Evolutionary conservation across 1,140 invertebrate genomes (phyloP), one percentile per base, ranked within the genome.

Genomic region (Philaenus spumarius): DNA sequence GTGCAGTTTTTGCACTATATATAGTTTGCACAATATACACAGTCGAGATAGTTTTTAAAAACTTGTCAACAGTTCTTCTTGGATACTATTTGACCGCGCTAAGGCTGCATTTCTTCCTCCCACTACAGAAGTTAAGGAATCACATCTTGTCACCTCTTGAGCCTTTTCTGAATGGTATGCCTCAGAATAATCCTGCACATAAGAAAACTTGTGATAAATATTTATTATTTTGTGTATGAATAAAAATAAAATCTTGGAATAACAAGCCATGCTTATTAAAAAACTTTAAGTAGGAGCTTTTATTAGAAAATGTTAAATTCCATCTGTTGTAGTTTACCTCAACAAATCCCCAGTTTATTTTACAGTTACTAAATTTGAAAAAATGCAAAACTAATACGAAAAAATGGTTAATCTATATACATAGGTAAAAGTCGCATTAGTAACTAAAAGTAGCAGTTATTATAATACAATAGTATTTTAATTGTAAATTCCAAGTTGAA

Each of bases 41-140:
- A 4, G 26, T 4, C 26, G 26, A 30, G n/a, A n/a, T n/a, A n/a
- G n/a, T n/a, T n/a, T 30, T 30, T 30, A 30, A 30, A 30, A 30
- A 9, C 3, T 9, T 4, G 3, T 30, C 3, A 53, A 17, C 7
- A 53, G 35, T 39, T 53, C 50, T 20, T 53, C 50, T 19, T 34
- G 22, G 17, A 53, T 53, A 22, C 50, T 53, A 34, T 53, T 39
- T 4, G 50, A 53, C 2, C 50, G 50, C 12, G 50, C 37, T 7
- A 53, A 30, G 3, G 26, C 26, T 4, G 3, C 26, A 20, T 37
- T 53, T 2, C 30, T 26, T 37, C 50, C 50, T 19, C 50, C 37
- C 2, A 53, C 50, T 7, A 35, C 50, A 53, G 30, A 37, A 15
- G 50, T 53, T 14, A 53, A 35, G 7, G 50, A 53, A 12, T 53